Evolutionary conservation across 1,140 invertebrate species (phyloP).

Genomic region (Ips typographus): DNA sequence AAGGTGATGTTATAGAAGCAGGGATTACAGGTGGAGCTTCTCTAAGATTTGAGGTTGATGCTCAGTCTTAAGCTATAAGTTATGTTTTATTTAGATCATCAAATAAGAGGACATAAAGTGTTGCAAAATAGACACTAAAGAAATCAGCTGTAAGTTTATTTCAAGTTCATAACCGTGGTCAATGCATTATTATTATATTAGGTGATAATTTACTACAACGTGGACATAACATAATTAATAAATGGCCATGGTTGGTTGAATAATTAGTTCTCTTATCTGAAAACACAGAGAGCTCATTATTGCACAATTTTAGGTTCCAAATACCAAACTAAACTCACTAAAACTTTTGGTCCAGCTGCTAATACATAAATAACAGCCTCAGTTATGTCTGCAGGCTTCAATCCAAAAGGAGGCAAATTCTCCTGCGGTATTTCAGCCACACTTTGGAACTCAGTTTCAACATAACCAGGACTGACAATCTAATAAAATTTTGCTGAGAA

Average conservation of each 20-base stretch:
- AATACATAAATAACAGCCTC: background rate
- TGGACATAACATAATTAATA: background rate
- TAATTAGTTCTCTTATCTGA: too few species aligned
- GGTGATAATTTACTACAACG: background rate
- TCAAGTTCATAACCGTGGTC: background rate
- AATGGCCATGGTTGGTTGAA: background rate
- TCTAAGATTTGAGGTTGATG: conserved; percentile 58
- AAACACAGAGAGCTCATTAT: background rate
- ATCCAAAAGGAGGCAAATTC: conserved; percentile 1
- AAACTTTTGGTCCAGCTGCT: background rate
- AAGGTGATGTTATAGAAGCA: conserved; percentile 72
- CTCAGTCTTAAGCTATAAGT: background rate
- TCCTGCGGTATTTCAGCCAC: conserved; percentile 4
- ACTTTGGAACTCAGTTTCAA: conserved; percentile 14
- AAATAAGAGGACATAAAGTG: too few species aligned
- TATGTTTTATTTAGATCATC: too few species aligned
- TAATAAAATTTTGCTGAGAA: conserved; percentile 10
- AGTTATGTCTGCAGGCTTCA: background rate
- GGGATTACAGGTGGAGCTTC: conserved; percentile 60
- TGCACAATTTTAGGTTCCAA: background rate
- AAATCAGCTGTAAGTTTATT: background rate
- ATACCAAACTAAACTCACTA: background rate
- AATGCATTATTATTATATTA: background rate
- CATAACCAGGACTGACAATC: conserved; percentile 38
- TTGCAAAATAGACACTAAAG: background rate